Base-by-base conservation (phyloP, 2,113 vertebrate species). In the Anarrhichthys ocellatus region DNA sequence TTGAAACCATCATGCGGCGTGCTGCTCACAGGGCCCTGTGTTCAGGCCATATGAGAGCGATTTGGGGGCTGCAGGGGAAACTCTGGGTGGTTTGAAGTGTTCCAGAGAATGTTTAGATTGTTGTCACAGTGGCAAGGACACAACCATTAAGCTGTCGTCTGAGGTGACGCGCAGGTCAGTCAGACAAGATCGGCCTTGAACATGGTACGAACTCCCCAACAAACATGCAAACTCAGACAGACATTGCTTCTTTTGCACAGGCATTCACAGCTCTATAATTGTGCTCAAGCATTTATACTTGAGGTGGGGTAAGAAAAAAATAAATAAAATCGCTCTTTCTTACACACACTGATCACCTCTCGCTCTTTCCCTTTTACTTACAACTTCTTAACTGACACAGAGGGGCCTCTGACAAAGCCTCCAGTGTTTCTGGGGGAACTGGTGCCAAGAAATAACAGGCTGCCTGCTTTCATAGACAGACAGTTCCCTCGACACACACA, bases 51-150 rank as follows among this genome's bases (percentile, higher is more conserved):
- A 86, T 95, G 95, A 73, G 87, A 94, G 91, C 59, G 89, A 95
- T 95, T 95, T 94, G 87, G 90, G 83, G 83, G 70, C 88, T 80
- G 73, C 78, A 64, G 84, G 78, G 81, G 75, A 89, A 82, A 52
- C 81, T 91, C 80, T 84, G 71, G 87, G 82, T 85, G 80, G 89
- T 89, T 91, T 88, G 76, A 92, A 89, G 81, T 62, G 72, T 91
- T 92, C 78, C 74, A 80, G 78, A 78, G 80, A 92, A 87, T 91
- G 92, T 93, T 93, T 89, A 93, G 91, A 92, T 94, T 93, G 90
- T 92, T 92, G 88, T 94, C 94, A 90, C 92, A 80, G 90, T 93
- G 92, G 88, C 92, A 92, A 93, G 92, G 93, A 90, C 92, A 76
- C 77, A 74, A 77, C 88, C 88, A 93, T 95, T 94, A 93, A 82